Evolutionary conservation across 2,888 invertebrate species (phyloP), one percentile per base, ranked within the genome.

Genomic region (Phlogophora meticulosa): DNA sequence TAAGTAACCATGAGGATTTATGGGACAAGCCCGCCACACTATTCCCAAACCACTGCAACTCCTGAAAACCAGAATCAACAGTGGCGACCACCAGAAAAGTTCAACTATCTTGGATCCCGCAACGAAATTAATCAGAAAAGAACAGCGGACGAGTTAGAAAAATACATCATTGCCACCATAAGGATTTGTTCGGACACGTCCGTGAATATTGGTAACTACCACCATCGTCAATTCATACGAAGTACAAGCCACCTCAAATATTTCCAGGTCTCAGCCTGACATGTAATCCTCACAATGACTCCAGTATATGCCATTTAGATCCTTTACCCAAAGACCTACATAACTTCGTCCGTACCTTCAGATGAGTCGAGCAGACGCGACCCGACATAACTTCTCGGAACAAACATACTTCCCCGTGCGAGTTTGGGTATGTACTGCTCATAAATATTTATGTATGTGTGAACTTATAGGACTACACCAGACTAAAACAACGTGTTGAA

Each of bases 341-440:
- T 20, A 36, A 36, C 51, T 1, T 13, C 17, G 22, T 32, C 22
- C 28, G 24, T 52, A 20, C 38, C 24, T 28, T n/a, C 36, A 22
- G 10, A 3, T 40, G 15, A 46, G 52, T 22, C 24, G 65, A 20
- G 49, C 46, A 73, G 52, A 42, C 11, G 28, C 24, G 43, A 51
- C 42, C 46, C 40, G 10, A 45, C 70, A 71, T 71, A 71, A 71
- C 68, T 75, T 42, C 70, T 45, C 69, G 69, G 1, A 36, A 9
- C 52, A 42, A 2, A 75, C 68, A 45, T 76, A 45, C 51, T 67
- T 71, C 43, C 1, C 22, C 32, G n/a, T 0, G 13, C 22, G 7
- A 17, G 43, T 46, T 51, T 2, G 42, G 40, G 15, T 65, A 74
- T 42, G 40, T 48, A 17, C 13, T 36, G n/a, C 46, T 65, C 20